phyloP scores from a whole-genome alignment of 2,113 vertebrate species.

The Sander vitreus region DNA sequence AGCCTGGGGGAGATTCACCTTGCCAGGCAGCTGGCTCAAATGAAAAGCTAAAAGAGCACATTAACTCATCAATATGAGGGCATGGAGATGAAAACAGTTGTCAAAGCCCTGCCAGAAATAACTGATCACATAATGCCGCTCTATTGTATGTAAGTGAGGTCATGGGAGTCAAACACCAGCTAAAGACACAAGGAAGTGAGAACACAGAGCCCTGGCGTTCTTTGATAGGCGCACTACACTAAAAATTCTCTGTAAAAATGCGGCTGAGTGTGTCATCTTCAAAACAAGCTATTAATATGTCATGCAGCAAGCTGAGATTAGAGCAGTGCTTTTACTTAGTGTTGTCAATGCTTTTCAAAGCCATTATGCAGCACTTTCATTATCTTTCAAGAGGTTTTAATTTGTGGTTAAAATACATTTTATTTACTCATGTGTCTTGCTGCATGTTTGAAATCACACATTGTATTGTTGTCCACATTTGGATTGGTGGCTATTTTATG shows the following conservation, averaged over 20 bases:
- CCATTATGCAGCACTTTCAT: slow-evolving; percentile 42
- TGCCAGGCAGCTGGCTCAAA: slow-evolving; percentile 83
- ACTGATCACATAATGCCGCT: slow-evolving; percentile 77
- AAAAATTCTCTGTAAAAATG: slow-evolving; percentile 29
- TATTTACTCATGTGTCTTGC: slow-evolving; percentile 13
- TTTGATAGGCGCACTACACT: slow-evolving; percentile 35
- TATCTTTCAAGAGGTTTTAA: slow-evolving; percentile 54
- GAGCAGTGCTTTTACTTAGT: slow-evolving; percentile 41
- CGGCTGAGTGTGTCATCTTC: slow-evolving; percentile 48
- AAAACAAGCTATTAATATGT: slow-evolving; percentile 66
- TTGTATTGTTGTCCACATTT: slow-evolving; percentile 15
- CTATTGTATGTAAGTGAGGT: slow-evolving; percentile 80
- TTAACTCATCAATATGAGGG: slow-evolving; percentile 84
- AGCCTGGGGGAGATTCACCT: slow-evolving; percentile 83
- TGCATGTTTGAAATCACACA: slow-evolving; percentile 27
- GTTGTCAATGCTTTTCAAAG: slow-evolving; percentile 52
- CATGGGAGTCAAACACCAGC: slow-evolving; percentile 70
- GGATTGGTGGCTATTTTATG: slow-evolving; percentile 32
- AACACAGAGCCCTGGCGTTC: slow-evolving; percentile 38
- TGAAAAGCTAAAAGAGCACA: slow-evolving; percentile 86
- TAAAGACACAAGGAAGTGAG: slow-evolving; percentile 54
- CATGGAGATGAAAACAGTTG: slow-evolving; percentile 84
- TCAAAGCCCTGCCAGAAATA: slow-evolving; percentile 81
- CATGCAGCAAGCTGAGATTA: slow-evolving; percentile 49
- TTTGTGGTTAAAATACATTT: slow-evolving; percentile 32